Evolutionary conservation across 2,113 vertebrate species (phyloP).

Genomic region (Tiliqua scincoides): DNA sequence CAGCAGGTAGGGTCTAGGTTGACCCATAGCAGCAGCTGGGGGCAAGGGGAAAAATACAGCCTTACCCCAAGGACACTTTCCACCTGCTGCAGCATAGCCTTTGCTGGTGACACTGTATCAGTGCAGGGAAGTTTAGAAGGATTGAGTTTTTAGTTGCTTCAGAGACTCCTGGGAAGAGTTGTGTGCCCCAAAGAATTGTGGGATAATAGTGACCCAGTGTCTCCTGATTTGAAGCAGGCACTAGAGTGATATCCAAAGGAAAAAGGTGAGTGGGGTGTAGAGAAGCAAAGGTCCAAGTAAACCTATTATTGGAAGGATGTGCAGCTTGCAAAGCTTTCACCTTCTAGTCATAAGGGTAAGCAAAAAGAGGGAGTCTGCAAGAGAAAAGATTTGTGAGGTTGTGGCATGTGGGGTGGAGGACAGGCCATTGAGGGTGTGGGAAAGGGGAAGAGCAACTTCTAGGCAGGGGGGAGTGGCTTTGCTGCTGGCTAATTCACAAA

Average conservation of each 20-base stretch:
- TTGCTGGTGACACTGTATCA: no score
- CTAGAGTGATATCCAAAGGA: background rate
- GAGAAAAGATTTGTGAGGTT: no score
- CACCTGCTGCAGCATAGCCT: no score
- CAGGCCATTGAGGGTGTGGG: background rate
- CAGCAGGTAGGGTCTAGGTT: no score
- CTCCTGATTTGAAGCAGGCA: background rate
- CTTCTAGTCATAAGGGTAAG: background rate
- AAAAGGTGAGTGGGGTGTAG: background rate
- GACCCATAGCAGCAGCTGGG: no score
- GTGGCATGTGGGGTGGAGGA: background rate
- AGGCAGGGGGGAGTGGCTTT: background rate
- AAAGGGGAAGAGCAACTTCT: background rate
- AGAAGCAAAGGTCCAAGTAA: background rate
- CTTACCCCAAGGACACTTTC: no score
- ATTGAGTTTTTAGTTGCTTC: no score
- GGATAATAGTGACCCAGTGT: background rate
- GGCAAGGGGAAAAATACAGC: no score
- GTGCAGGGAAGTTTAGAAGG: no score
- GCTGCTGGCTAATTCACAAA: conserved; percentile 3
- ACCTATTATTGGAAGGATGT: background rate
- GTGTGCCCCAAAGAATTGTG: no score
- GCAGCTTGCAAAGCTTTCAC: background rate
- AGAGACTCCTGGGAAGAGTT: background rate
- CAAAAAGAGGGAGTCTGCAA: background rate